Base-by-base conservation (phyloP, 2,113 vertebrate species). In the Ictidomys tridecemlineatus region DNA sequence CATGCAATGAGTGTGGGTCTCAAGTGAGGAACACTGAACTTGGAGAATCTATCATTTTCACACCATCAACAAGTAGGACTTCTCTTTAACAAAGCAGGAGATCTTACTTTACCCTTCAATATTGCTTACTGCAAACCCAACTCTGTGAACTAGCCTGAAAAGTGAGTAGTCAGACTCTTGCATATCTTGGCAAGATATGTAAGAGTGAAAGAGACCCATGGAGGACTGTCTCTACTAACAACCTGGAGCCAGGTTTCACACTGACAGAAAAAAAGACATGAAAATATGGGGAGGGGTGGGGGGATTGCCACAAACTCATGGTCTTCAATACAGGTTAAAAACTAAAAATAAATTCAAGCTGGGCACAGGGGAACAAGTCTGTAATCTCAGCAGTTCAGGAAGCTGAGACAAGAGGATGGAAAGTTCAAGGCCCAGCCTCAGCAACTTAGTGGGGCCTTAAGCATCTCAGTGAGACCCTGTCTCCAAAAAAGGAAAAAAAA, bases 11-110 rank as follows among this genome's bases (percentile, higher is more conserved):
- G 8, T 72, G 5, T 92, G 24, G 72, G 32, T 82, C 58, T 74
- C 56, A 48, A 26, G 6, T 80, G 34, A 58, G 32, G 32, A 86
- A 91, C 30, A 83, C 4, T 83, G 72, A 82, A 61, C 48, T 26
- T 69, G 70, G 16, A 34, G 18, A 89, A 94, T 39, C 30, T 30
- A 88, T 65, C n/a, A n/a, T 65, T 63, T 82, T 85, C 16, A 95
- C 24, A 85, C 9, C 94, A 78, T 63, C 45, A 72, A 92, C 39
- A 37, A 92, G 63, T n/a, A 77, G 94, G 72, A 16, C 45, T 78
- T 14, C 32, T 95, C 16, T 61, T n/a, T 70, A 28, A 84, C 39
- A 58, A 24, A 72, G 7, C 86, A 34, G 28, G 26, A 83, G 32
- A 70, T 4, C 76, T 74, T 84, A 83, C 39, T 45, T 51, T 53